Evolutionary conservation across 2,888 invertebrate genomes (phyloP).

Genomic region (Cybosia mesomella): DNA sequence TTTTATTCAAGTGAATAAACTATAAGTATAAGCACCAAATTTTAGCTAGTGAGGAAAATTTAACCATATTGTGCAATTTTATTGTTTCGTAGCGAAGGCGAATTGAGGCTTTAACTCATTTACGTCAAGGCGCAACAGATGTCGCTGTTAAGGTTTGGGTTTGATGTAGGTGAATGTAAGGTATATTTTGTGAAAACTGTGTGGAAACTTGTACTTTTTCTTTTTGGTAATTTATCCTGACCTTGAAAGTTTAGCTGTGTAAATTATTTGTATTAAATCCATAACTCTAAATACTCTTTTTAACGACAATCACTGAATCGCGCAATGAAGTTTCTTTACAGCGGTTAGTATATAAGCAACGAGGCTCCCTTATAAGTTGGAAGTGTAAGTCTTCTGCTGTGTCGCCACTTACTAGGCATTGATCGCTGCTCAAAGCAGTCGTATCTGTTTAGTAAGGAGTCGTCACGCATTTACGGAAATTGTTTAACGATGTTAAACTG

Average conservation of each 20-base stretch:
- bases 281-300: not conserved
- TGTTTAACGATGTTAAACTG: conserved; percentile 57
- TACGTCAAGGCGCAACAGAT: conserved; percentile 32
- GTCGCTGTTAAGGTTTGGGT: conserved; percentile 34
- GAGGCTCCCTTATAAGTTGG: conserved; percentile 24
- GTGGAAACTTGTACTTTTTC: not conserved
- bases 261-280: not conserved
- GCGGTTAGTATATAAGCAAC: conserved; percentile 19
- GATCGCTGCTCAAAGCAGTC: conserved; percentile 62
- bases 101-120: conserved; percentile 9
- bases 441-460: conserved; percentile 59
- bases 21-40: not conserved
- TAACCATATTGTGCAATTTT: not conserved
- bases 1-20: too few species aligned
- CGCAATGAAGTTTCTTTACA: conserved; percentile 36
- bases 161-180: conserved; percentile 12
- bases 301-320: conserved; percentile 29
- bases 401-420: conserved; percentile 68
- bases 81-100: not conserved
- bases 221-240: not conserved
- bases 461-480: conserved; percentile 56
- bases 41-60: not conserved
- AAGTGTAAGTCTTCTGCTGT: conserved; percentile 57
- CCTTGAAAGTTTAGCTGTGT: not conserved
- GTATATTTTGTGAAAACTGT: not conserved